Percentiles rank a stretch among this genome's conserved stretches.
phyloP scores from a whole-genome alignment of 2,113 vertebrate species.

The Tachysurus vachellii region DNA sequence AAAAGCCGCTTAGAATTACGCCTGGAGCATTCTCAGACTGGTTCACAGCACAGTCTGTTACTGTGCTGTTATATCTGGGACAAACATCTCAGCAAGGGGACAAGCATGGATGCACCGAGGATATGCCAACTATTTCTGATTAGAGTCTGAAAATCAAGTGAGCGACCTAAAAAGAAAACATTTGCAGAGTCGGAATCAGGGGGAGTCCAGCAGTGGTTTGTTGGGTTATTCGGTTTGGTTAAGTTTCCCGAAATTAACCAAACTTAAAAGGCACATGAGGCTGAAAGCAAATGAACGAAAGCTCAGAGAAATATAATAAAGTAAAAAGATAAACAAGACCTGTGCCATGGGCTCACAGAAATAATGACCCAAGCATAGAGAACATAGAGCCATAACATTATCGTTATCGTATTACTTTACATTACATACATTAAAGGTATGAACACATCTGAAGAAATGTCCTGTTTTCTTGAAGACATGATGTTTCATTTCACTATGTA shows the following conservation, averaged over 20 bases:
- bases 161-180: neutral
- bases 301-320: neutral
- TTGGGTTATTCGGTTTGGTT: neutral
- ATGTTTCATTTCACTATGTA: too few relatives aligned
- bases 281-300: neutral
- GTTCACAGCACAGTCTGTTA: neutral
- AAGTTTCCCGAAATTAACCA: neutral
- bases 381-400: neutral
- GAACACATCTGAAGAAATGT: neutral
- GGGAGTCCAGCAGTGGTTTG: neutral
- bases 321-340: neutral
- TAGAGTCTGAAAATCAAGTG: neutral
- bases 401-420: neutral
- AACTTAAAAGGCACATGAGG: neutral
- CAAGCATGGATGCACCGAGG: neutral
- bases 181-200: neutral
- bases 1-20: neutral
- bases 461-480: too few relatives aligned
- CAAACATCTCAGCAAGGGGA: constrained; percentile 10
- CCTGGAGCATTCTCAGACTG: neutral
- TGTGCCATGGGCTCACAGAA: neutral
- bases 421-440: neutral
- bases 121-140: constrained; percentile 4
- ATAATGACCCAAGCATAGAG: neutral
- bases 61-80: neutral